A percentile compares a stretch with the other conserved stretches of the same genome.
These are phyloP conservation scores for Sinocyclocheilus grahami DNA, from an alignment of 2,113 vertebrate genomes.

Conservation along the genomic window DNA sequence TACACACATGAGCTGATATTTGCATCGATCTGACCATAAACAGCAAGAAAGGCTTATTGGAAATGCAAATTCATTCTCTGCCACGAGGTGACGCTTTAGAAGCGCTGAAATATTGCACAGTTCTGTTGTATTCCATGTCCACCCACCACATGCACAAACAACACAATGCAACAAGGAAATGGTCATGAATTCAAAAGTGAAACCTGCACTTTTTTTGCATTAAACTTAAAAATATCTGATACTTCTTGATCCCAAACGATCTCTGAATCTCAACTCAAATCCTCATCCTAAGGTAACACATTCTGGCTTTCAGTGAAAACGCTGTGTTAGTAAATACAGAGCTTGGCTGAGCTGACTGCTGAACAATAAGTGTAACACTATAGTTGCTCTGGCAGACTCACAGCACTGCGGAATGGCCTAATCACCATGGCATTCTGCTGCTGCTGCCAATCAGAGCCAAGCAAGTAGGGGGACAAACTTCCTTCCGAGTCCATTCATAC, in stretches of 20 bases:
- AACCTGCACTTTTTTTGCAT: not conserved
- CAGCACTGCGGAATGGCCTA: conserved; percentile 59
- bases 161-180: not conserved
- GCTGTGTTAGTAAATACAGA: conserved; percentile 50
- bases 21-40: no score
- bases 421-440: conserved; percentile 71
- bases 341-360: conserved; percentile 41
- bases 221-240: not conserved
- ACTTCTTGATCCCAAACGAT: not conserved
- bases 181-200: not conserved
- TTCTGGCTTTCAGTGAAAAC: conserved; percentile 2
- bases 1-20: no score
- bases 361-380: conserved; percentile 56
- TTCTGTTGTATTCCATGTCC: not conserved
- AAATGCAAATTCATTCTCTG: no score
- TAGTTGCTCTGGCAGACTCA: conserved; percentile 65
- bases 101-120: no score
- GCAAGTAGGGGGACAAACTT: conserved; percentile 63
- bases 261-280: not conserved
- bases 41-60: no score
- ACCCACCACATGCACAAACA: not conserved
- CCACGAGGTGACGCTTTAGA: no score
- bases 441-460: conserved; percentile 72
- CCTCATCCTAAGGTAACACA: not conserved
- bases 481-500: conserved; percentile 80